phyloP scores from a whole-genome alignment of 1,140 invertebrate genomes.

The Oscheius sp. region DNA sequence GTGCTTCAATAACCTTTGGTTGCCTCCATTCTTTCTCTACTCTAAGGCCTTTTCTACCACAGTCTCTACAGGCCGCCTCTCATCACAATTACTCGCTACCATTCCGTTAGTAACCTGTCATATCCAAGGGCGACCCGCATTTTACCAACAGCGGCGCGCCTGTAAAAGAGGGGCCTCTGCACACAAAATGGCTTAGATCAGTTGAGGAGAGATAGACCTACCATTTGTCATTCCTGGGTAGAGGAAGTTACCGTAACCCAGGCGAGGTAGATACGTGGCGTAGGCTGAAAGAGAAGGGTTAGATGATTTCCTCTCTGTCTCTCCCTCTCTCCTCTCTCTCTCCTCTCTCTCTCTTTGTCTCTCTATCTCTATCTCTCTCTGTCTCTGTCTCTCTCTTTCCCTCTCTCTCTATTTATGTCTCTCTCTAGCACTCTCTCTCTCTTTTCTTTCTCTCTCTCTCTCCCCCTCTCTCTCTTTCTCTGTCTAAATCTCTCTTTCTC shows the following conservation, averaged over 20 bases:
- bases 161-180: background rate
- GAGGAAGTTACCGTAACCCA: slow-evolving; percentile 23
- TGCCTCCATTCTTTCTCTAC: no score
- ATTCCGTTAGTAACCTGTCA: background rate
- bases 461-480: no score
- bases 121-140: background rate
- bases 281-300: slow-evolving; percentile 18
- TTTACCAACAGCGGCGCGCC: slow-evolving; percentile 1
- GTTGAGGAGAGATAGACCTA: slow-evolving; percentile 8
- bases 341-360: no score
- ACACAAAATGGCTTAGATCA: background rate
- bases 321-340: no score
- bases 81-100: background rate
- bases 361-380: no score
- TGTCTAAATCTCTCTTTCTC: no score
- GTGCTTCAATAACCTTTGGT: no score
- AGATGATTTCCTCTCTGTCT: no score
- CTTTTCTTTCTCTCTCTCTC: no score
- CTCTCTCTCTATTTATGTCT: no score
- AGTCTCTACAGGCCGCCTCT: background rate
- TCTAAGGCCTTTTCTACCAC: background rate
- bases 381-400: no score
- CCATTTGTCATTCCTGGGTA: slow-evolving; percentile 26
- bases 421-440: no score
- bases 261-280: slow-evolving; percentile 30